Evolutionary conservation across 2,113 vertebrate genomes (phyloP).

Genomic region (Orycteropus afer): DNA sequence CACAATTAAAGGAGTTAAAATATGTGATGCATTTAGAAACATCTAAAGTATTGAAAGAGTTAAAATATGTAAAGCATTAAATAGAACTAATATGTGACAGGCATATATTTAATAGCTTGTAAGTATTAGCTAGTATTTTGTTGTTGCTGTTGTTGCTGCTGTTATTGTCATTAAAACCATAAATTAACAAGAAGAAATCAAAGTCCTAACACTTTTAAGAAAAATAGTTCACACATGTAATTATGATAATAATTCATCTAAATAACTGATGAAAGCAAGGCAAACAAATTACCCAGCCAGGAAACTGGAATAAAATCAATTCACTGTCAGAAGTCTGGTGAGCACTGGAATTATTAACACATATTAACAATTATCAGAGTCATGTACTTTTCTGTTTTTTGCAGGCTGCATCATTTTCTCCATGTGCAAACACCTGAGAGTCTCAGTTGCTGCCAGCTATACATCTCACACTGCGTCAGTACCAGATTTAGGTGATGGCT

Average conservation of each 20-base stretch:
- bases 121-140: conserved; percentile 12
- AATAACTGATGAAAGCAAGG: conserved; percentile 34
- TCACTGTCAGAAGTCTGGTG: not conserved
- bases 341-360: conserved; percentile 15
- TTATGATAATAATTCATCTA: conserved; percentile 33
- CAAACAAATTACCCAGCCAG: conserved; percentile 46
- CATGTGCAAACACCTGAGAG: accelerated
- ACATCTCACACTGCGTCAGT: not conserved
- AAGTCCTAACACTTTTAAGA: not conserved
- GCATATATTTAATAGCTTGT: not conserved
- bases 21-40: conserved; percentile 19
- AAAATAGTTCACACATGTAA: not conserved
- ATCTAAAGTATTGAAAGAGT: not conserved
- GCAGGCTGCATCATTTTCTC: not conserved
- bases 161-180: not conserved
- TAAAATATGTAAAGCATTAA: not conserved
- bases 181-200: conserved; percentile 50
- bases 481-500: not conserved
- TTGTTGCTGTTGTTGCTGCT: not conserved
- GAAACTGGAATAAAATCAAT: conserved; percentile 41
- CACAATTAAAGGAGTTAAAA: not conserved
- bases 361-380: not conserved
- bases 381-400: not conserved
- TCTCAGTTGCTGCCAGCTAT: not conserved
- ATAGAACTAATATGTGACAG: not conserved